A percentile compares a stretch with the other conserved stretches of the same genome.
These are phyloP conservation scores for Drosophila gaucha DNA, from an alignment of 2,888 invertebrate species.

Conservation along the genomic window DNA sequence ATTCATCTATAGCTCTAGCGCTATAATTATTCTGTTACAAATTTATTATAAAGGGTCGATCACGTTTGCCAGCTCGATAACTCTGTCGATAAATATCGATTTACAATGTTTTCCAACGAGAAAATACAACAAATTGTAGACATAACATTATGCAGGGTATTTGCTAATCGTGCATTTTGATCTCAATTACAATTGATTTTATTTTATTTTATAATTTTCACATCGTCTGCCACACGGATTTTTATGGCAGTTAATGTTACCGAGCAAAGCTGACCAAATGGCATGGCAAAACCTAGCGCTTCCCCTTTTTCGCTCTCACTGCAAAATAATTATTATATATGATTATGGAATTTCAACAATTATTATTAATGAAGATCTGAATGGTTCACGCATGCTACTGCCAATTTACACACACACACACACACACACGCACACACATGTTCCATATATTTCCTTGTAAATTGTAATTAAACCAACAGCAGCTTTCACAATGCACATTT, in stretches of 20 bases:
- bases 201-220: constrained; percentile 33
- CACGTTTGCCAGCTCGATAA: background rate
- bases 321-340: constrained; percentile 31
- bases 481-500: constrained; percentile 12
- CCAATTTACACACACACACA: constrained; percentile 17
- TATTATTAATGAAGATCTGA: constrained; percentile 56
- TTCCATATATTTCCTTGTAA: constrained; percentile 29
- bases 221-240: constrained; percentile 31
- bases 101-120: too few relatives aligned
- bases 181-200: constrained; percentile 1
- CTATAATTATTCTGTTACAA: too few relatives aligned
- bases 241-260: constrained; percentile 30
- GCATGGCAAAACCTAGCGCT: constrained; percentile 7
- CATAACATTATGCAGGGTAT: background rate
- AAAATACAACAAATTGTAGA: background rate
- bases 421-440: background rate
- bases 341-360: constrained; percentile 57
- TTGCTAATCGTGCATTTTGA: background rate
- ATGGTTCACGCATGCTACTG: constrained; percentile 17
- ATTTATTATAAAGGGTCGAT: background rate
- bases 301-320: background rate
- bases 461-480: constrained; percentile 43
- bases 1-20: background rate
- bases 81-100: background rate
- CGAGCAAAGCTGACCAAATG: constrained; percentile 41